A percentile compares a stretch with the other conserved stretches of the same genome.
These are phyloP conservation scores for Actinia equina DNA, from an alignment of 64 coral and sea anemone genomes.

Conservation along the genomic window DNA sequence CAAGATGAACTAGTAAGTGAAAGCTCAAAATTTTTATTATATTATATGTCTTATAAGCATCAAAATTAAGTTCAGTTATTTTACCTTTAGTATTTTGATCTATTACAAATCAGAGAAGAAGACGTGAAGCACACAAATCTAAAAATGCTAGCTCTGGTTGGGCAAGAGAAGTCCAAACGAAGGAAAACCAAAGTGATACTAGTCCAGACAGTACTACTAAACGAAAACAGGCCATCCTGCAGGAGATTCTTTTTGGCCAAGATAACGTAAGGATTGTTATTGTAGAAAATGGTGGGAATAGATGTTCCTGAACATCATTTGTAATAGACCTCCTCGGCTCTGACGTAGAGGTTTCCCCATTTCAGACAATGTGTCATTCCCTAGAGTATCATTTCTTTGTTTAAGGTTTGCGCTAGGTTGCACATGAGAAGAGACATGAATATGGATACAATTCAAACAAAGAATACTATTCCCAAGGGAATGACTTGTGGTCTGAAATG, in stretches of 20 bases:
- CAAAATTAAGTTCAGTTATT: too few relatives aligned
- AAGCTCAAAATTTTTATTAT: neutral
- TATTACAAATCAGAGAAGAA: constrained; percentile 23
- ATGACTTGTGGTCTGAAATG: too few relatives aligned
- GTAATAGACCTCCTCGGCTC: too few relatives aligned
- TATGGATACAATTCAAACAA: too few relatives aligned
- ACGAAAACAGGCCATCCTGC: constrained; percentile 74
- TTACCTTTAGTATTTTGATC: neutral
- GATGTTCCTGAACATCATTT: too few relatives aligned
- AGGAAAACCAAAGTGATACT: constrained; percentile 1
- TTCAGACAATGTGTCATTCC: too few relatives aligned
- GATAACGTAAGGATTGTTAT: constrained; percentile 53
- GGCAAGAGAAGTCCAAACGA: neutral
- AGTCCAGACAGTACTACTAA: constrained; percentile 34
- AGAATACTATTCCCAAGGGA: too few relatives aligned
- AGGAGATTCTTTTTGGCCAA: constrained; percentile 85
- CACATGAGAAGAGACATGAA: too few relatives aligned
- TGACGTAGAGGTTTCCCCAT: too few relatives aligned
- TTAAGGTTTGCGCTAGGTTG: too few relatives aligned
- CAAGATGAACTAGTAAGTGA: constrained; percentile 49
- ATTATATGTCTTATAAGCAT: neutral
- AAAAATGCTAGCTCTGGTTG: constrained; percentile 31
- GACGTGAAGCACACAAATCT: constrained; percentile 58
- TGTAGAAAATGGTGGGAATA: too few relatives aligned
- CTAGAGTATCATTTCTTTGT: too few relatives aligned